Base-by-base conservation (phyloP, 2,797 vertebrate genomes). In the Sebastiscus albofasciatus region DNA sequence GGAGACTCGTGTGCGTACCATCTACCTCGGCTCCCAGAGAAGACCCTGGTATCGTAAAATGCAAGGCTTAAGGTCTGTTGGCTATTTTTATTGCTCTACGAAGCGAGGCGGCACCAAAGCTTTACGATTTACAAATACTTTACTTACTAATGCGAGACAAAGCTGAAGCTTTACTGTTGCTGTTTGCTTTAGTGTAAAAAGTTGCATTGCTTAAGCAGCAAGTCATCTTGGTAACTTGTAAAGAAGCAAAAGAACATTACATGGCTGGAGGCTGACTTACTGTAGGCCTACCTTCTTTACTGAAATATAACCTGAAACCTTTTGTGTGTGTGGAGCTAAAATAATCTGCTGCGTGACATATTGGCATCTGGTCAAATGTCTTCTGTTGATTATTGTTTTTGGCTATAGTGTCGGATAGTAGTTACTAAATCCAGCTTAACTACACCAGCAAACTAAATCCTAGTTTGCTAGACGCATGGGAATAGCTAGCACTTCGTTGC, bases 31-130 rank as follows among this genome's bases (percentile, higher is more conserved):
- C 83, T 97, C 96, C 56, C 96, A 95, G 94, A 96, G 92, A 88
- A 97, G 97, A 89, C 97, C 97, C 0, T 99, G 97, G 98, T 99
- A 98, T 95, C 97, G 94, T 93, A 96, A 97, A 90, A 95, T 99
- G 95, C 97, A 97, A 94, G 95, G 95, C 85, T 96, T 98, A 94
- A 98, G 97, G 98, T 98, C 95, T 94, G 98, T 97, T 18, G 12
- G 26, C 65, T 81, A 6, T 18, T 55, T 77, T 81, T 33, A 20
- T 4, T 42, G 8, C n/a, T 79, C 12, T 61, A 2, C 78, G 22
- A 60, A 75, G 61, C 42, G 29, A 68, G 12, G 27, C 68, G 24
- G 52, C 66, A n/a, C 39, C 11, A 67, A 58, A 18, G 52, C 33
- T 70, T 66, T 16, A 27, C 20, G 2, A 74, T 24, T 42, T n/a